Percentiles rank a stretch among this genome's conserved stretches.
Evolutionary conservation across 2,113 vertebrate species (phyloP).

Genomic region (Anas platyrhynchos): DNA sequence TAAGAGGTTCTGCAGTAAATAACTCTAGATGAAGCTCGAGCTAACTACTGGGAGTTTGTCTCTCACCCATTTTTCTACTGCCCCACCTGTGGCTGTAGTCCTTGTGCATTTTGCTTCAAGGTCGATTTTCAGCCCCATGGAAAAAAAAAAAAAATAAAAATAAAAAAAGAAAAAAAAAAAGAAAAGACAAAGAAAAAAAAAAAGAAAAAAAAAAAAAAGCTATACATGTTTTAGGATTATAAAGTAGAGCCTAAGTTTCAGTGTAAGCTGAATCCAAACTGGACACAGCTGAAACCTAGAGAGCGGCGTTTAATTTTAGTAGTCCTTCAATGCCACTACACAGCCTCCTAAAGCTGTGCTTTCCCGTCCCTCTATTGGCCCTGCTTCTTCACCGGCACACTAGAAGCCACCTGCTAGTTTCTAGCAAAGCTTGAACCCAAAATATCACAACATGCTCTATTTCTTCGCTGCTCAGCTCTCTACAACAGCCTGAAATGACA

Average conservation of each 20-base stretch:
- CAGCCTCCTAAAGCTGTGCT: neutral
- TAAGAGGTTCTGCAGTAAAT: constrained; percentile 12
- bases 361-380: neutral
- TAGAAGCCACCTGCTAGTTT: constrained; percentile 13
- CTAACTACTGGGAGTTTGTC: neutral
- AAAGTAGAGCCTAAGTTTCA: constrained; percentile 16
- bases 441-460: neutral
- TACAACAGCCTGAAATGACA: neutral
- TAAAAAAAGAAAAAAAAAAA: neutral
- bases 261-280: constrained; percentile 47
- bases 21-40: neutral
- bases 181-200: neutral
- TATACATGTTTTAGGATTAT: neutral
- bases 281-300: constrained; percentile 22
- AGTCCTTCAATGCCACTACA: neutral
- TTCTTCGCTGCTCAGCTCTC: neutral
- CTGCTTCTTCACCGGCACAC: neutral
- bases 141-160: neutral
- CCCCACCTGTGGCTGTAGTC: neutral
- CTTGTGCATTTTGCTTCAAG: neutral
- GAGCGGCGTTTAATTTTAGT: constrained; percentile 54
- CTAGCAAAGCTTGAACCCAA: neutral
- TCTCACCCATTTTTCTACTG: neutral
- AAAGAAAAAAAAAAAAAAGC: neutral
- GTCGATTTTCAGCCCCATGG: neutral